Conservation (phyloP, 2,888 invertebrate genomes). For the Petrolisthes manimaculis region DNA sequence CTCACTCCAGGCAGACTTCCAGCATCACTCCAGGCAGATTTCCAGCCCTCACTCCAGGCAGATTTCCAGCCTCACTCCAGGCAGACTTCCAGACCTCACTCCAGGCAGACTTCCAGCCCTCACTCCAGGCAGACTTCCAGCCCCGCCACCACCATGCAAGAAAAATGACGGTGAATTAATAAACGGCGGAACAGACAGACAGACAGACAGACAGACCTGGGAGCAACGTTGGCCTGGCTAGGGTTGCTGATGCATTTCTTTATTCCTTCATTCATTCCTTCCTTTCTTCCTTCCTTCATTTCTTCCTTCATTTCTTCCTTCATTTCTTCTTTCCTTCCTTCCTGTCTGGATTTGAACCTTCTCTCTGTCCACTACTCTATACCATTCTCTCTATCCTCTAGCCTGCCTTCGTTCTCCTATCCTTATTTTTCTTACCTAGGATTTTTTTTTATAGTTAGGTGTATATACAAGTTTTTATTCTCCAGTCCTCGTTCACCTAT, state of each 20-base stretch:
- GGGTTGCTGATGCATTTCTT: too few relatives aligned
- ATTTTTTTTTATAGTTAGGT: not conserved
- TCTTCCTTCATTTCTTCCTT: not conserved
- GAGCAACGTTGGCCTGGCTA: not conserved
- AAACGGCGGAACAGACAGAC: not conserved
- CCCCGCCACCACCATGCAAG: not conserved
- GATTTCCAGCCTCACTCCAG: too few relatives aligned
- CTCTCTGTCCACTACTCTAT: not conserved
- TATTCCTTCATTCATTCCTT: not conserved
- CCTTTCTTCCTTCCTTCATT: not conserved
- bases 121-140: too few relatives aligned
- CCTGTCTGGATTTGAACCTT: not conserved
- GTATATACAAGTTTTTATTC: not conserved
- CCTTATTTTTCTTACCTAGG: not conserved
- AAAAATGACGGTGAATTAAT: constrained; percentile 25
- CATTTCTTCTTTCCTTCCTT: not conserved
- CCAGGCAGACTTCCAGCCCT: too few relatives aligned
- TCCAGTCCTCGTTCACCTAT: not conserved
- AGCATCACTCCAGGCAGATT: too few relatives aligned
- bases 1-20: too few relatives aligned
- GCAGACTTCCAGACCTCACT: too few relatives aligned
- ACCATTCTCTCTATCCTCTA: too few relatives aligned
- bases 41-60: too few relatives aligned
- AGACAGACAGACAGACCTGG: too few relatives aligned
- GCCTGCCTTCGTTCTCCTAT: not conserved